Base-by-base conservation (phyloP, 2,113 vertebrate genomes). In the Glaucomys volans region DNA sequence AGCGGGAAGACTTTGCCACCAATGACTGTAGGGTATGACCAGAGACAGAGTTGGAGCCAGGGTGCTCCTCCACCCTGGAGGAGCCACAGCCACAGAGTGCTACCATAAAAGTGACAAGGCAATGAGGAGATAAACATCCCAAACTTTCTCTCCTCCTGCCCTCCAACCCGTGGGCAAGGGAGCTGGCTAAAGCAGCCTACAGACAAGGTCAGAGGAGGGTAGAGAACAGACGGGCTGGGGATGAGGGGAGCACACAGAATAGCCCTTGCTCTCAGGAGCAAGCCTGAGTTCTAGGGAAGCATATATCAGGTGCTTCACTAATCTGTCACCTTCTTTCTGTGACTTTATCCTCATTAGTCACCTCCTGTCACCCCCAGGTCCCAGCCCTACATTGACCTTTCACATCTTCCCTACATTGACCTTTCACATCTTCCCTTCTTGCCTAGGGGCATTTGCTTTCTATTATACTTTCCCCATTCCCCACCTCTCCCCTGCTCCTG, bases 331-430 rank as follows among this genome's bases (percentile, higher is more conserved):
- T 47, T 12, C 14, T 54, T 54, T 44, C 87, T 72, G 3, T 0
- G 3, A 35, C 85, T 74, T 8, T 18, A 1, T 57, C 37, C 52
- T 30, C 54, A 2, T 50, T n/a, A 66, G n/a, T 13, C 32, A 1
- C 52, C 18, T 17, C 81, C 67, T 35, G 67, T 44, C 47, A 30
- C 5, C 16, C 20, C 20, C n/a, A 47, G 1, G 4, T 16, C 35
- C 74, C n/a, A 42, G 66, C 8, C 35, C 40, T 12, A 14, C 26
- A 5, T 0, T n/a, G 14, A 40, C 72, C 59, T 72, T 50, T 54
- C 50, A 3, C 54, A 71, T 8, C 32, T 32, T 76, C 52, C 52
- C 1, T 0, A 14, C 26, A 5, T 0, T n/a, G 14, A 40, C 72
- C 59, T 72, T 50, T 54, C 50, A 3, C 54, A 71, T 8, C 32